phyloP scores from a whole-genome alignment of 2,113 vertebrate species.

The Embiotoca jacksoni region DNA sequence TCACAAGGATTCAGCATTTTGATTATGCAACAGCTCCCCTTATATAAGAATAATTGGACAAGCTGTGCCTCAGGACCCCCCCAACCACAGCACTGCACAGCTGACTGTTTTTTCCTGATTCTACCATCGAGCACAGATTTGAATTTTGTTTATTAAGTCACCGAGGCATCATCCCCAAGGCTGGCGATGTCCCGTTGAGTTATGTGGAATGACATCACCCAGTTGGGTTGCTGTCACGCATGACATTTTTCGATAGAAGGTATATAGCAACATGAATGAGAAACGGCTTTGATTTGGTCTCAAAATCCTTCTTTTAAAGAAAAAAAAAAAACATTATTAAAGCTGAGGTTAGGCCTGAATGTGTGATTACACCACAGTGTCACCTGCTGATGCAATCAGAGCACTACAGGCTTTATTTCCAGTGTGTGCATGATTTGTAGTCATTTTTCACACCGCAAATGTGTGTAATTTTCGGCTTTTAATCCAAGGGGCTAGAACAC shows the following conservation, averaged over 20 bases:
- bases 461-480: conserved; percentile 2
- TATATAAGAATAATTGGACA: conserved; percentile 69
- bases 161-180: conserved; percentile 14
- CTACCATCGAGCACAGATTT: conserved; percentile 9
- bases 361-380: conserved; percentile 4
- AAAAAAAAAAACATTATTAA: neutral
- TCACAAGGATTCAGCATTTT: conserved; percentile 54
- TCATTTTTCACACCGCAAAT: neutral
- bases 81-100: conserved; percentile 8
- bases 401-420: neutral
- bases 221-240: conserved; percentile 27
- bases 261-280: conserved; percentile 15
- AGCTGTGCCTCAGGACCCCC: conserved; percentile 52
- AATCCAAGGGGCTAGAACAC: neutral
- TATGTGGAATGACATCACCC: conserved; percentile 44
- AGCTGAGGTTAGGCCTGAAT: neutral
- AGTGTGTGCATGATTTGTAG: neutral
- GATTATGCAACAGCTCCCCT: conserved; percentile 65
- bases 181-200: conserved; percentile 27
- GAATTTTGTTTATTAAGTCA: conserved; percentile 44
- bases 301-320: neutral
- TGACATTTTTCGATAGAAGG: conserved; percentile 27
- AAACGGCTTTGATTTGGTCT: neutral
- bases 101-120: conserved; percentile 13
- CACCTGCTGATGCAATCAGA: neutral